These are phyloP conservation scores for Troilus luridus DNA, from an alignment of 2,888 invertebrate species.

Conservation along the genomic window DNA sequence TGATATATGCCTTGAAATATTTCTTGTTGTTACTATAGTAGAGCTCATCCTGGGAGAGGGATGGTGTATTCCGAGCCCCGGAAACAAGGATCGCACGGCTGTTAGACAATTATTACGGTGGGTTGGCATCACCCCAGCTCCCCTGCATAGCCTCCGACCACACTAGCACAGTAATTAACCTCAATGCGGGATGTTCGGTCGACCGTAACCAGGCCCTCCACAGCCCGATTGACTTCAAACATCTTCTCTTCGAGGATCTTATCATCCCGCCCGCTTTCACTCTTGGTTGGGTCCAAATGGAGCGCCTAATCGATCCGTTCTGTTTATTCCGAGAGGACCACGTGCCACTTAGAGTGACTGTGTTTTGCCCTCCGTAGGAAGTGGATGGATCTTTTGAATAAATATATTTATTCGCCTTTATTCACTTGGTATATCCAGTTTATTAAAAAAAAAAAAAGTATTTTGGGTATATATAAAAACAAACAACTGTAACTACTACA, in stretches of 20 bases:
- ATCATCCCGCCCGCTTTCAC: conserved; percentile 46
- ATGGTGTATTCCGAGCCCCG: background rate
- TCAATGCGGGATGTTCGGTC: conserved; percentile 23
- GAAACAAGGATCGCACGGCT: conserved; percentile 28
- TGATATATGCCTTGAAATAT: too few species aligned
- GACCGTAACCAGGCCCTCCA: background rate
- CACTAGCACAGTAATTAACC: conserved; percentile 41
- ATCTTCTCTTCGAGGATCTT: conserved; percentile 44
- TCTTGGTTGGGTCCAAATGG: conserved; percentile 20
- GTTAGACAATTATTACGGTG: conserved; percentile 48
- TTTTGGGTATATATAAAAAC: too few species aligned
- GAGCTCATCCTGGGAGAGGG: background rate
- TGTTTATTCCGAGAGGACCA: conserved; percentile 2
- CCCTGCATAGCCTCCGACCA: conserved; percentile 32
- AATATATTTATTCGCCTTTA: too few species aligned
- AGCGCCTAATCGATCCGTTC: conserved; percentile 39
- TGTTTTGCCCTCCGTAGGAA: background rate
- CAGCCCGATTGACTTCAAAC: conserved; percentile 31
- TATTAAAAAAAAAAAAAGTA: too few species aligned
- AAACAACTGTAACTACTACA: too few species aligned
- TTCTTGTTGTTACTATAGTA: background rate
- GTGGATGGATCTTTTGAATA: background rate
- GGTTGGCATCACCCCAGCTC: background rate
- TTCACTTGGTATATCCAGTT: too few species aligned
- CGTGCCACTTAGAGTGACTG: background rate